Base-by-base conservation (phyloP, 2,888 invertebrate genomes). In the Meteorus colon region DNA sequence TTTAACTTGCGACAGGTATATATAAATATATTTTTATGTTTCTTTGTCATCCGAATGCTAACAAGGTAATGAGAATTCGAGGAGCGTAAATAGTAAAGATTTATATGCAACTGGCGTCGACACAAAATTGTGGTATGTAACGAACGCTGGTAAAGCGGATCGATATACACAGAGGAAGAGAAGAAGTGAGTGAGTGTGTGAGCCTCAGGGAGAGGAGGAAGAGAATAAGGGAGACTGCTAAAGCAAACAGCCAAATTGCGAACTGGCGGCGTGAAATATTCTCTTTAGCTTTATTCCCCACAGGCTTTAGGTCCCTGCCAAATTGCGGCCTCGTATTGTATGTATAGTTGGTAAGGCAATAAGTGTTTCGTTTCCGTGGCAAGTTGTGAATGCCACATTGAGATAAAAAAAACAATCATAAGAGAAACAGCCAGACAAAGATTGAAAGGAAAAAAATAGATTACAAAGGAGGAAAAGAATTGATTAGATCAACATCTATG, bases 211-310 rank as follows among this genome's bases (percentile, higher is more conserved):
- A n/a, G 14, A n/a, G 2, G 48, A n/a, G 16, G n/a, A 45, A 48
- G 48, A 48, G 48, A n/a, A 16, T n/a, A 48, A 48, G n/a, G 16
- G n/a, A 48, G 19, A 19, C 55, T 81, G 80, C 77, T 74, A 77
- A 80, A 81, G 82, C 81, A 82, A 83, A 84, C 81, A 80, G 79
- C 76, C 74, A 79, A 81, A 82, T 82, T 84, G 81, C 81, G 78
- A 79, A 74, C 62, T 70, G 78, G 75, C 75, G 78, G 76, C 74
- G 77, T 74, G 81, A 81, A 80, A 81, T 76, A 82, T 77, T 73
- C 74, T 80, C 60, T 78, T 78, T 77, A 74, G 78, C 76, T 72
- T 29, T 73, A 69, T 73, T 69, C 67, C 45, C 66, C 71, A 60
- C 72, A 75, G 67, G 60, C 66, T 69, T 65, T 66, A 76, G 77